Evolutionary conservation across 2,113 vertebrate genomes (phyloP).

Genomic region (Aramus guarauna): DNA sequence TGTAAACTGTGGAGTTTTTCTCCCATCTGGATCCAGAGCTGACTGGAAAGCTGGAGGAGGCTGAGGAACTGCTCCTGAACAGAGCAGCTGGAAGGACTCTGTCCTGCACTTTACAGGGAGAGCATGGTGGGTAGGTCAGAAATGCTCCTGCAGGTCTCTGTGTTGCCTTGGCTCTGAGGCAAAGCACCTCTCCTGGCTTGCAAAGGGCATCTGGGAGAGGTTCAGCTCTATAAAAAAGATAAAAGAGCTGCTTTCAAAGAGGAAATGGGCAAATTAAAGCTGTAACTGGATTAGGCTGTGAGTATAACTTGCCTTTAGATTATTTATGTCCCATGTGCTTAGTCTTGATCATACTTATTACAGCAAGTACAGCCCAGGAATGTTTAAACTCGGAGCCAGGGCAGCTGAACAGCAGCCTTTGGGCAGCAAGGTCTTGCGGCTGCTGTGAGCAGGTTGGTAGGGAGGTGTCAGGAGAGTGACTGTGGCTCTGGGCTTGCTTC

Average conservation of each 20-base stretch:
- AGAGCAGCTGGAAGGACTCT: not conserved
- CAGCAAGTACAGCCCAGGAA: not conserved
- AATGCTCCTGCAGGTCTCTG: not conserved
- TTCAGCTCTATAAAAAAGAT: not conserved
- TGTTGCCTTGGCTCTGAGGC: not conserved
- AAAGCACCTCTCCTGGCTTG: not conserved
- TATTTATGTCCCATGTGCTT: constrained; percentile 6
- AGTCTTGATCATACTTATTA: not conserved
- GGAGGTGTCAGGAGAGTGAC: not conserved
- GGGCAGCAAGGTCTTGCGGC: not conserved
- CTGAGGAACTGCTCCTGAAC: not conserved
- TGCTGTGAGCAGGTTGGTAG: not conserved
- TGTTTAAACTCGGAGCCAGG: not conserved
- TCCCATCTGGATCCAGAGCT: not conserved
- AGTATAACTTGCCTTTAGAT: not conserved
- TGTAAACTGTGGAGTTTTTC: not conserved
- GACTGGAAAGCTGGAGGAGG: not conserved
- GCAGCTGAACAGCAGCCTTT: not conserved
- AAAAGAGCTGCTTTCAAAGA: not conserved
- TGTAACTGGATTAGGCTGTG: not conserved
- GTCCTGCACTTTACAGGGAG: not conserved
- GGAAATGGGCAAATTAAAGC: not conserved
- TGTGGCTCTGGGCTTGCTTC: not conserved
- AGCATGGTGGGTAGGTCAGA: not conserved
- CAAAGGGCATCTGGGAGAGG: not conserved